Base-by-base conservation (phyloP, 2,888 invertebrate species). In the Baronia brevicornis region DNA sequence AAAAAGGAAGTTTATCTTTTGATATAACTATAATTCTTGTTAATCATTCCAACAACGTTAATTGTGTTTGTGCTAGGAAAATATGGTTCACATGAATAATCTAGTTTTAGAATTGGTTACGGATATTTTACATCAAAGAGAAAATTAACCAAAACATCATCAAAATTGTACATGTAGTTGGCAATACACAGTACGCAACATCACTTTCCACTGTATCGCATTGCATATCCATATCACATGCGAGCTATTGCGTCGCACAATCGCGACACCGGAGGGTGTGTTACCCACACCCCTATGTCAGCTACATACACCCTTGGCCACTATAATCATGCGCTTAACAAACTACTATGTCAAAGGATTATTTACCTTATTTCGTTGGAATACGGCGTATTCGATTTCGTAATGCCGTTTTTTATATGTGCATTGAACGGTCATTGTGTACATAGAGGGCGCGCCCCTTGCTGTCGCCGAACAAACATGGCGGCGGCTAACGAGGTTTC, bases 391-490 rank as follows among this genome's bases (percentile, higher is more conserved):
- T 3, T 28, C 7, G 13, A 15, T 14, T 5, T 25, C 14, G 18
- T 32, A 32, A 28, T 24, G 23, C 23, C 13, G 39, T 40, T 38
- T 36, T 28, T 20, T 14, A 22, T 23, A 23, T 20, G 18, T 23
- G 27, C 19, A 28, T 21, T 18, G 43, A 48, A 49, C 64, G 63
- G 72, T 63, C 58, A 60, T 64, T 74, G 71, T 79, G 72, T 80
- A 79, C 65, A 80, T 79, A 78, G 77, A 78, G 79, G 78, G 79
- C 73, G 75, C 77, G 70, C 75, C 79, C 74, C 74, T 65, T 61
- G 55, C 70, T 77, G 80, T 79, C 77, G 69, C 71, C 63, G 73
- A 71, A 70, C 79, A 80, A 82, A 82, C 64, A 82, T 82, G 82
- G 82, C 82, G 67, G 67, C 68, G 60, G 57, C 68, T 78, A 79